Evolutionary conservation across 2,113 vertebrate species (phyloP), one percentile per base, ranked within the genome.

Genomic region (Perccottus glenii): DNA sequence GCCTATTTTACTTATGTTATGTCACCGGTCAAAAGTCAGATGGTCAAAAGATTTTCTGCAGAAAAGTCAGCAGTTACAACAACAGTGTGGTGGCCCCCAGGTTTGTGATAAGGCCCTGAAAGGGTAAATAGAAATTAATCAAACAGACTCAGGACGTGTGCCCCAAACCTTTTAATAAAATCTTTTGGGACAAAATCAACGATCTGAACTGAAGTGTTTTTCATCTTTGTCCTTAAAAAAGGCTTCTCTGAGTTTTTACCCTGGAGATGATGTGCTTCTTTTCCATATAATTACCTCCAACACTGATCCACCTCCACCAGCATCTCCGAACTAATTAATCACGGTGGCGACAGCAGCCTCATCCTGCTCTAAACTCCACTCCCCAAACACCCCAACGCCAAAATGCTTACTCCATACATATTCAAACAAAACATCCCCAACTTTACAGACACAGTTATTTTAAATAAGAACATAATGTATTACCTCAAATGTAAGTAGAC

Each of bases 261-360:
- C 63, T 46, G 3, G 60, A 77, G 75, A 64, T 32, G 19, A 53
- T 47, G 57, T 58, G 47, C 15, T 15, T 62, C 16, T 27, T 53
- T 27, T 11, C 55, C 9, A 14, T 74, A 59, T 80, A 68, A 83
- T 85, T 80, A 77, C 69, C 42, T 46, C 6, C 48, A 72, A 45
- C 75, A 53, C 64, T 44, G 62, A 73, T 82, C 75, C 48, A 12
- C 75, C 67, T 62, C 44, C 35, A 76, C 44, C 55, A 47, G 9
- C 16, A 15, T n/a, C 56, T 53, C 4, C 62, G 52, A 10, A 64
- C 69, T 75, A 61, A 83, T 83, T 80, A 80, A 69, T 82, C 64
- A 66, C 56, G 0, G 8, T 12, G 53, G 35, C 51, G 58, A 67
- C 36, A 11, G 15, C 68, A 57, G 68, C 56, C 48, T 48, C 14